Percentiles rank a stretch among this genome's conserved stretches.
Conservation (phyloP, 1,140 invertebrate species). For the Orchesella cincta region DNA sequence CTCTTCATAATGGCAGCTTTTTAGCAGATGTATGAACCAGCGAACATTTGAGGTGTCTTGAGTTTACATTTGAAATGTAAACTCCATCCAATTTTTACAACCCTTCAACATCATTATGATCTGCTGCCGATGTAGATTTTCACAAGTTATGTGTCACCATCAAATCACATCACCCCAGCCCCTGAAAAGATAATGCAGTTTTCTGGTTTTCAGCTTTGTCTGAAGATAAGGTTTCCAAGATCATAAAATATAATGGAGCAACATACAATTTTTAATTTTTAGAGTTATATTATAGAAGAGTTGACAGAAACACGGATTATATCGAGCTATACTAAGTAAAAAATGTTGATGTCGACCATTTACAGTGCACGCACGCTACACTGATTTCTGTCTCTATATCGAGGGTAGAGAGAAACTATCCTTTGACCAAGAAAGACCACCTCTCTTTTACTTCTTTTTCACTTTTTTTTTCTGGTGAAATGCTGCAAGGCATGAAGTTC, state of each 20-base stretch:
- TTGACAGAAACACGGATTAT: background rate
- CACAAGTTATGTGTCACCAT: background rate
- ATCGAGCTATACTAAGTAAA: background rate
- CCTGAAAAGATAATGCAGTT: background rate
- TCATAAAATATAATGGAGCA: background rate
- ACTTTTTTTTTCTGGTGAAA: background rate
- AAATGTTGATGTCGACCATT: background rate
- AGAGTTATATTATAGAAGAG: background rate
- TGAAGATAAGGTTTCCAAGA: background rate
- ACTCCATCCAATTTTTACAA: background rate
- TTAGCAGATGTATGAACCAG: background rate
- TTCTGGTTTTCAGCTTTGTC: background rate
- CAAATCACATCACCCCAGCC: background rate
- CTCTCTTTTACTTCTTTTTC: background rate
- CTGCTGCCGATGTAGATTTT: background rate
- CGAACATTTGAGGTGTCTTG: background rate
- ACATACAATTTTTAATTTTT: background rate
- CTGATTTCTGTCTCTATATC: background rate
- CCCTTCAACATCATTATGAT: background rate
- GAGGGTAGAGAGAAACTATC: background rate
- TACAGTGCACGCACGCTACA: background rate
- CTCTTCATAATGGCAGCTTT: background rate
- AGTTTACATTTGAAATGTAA: background rate
- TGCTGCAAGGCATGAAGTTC: background rate
- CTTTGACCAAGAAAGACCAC: too few species aligned